Base-by-base conservation (phyloP, 2,113 vertebrate species). In the Pluvianellus socialis region DNA sequence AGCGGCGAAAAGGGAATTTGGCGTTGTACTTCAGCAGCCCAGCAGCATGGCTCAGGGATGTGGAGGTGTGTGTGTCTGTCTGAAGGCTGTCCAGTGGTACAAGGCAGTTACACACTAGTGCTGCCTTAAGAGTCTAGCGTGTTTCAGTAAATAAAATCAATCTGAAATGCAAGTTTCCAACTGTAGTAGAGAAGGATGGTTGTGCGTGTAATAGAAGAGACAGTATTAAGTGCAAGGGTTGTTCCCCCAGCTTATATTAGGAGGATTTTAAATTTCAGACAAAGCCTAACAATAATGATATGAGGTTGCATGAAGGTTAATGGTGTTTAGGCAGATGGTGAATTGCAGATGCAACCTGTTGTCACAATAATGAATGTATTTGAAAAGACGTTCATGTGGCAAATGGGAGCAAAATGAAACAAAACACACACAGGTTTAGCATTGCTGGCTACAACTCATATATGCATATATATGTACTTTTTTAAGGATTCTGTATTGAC, bases 251-350 rank as follows among this genome's bases (percentile, higher is more conserved):
- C 40, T 93, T 87, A 4, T 92, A 77, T 90, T 86, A 92, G 71
- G 86, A 81, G 72, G 71, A 91, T 93, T 96, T 95, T 52, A 95
- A 95, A 96, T 98, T 97, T 97, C 74, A 97, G 71, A 92, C 79
- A 94, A 95, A 96, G 79, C 15, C 6, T 80, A 96, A 86, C 80
- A 95, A 88, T 93, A 93, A 94, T 81, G 90, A 95, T 94, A 32
- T 1, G 73, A 98, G 97, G 97, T 98, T 98, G 95, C 30, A 7
- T 53, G 92, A 97, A 98, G 97, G 97, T 98, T 98, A 98, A 98
- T 97, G 93, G 73, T 97, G 79, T 96, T 97, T 97, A 96, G 96
- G 88, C 97, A 98, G 97, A 97, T 98, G 96, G 96, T 49, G 90
- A 98, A 98, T 97, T 97, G 89, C 91, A 93, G 93, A 97, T 97